Base-by-base conservation (phyloP, 2,888 invertebrate species). In the Rhorus exstirpatorius region DNA sequence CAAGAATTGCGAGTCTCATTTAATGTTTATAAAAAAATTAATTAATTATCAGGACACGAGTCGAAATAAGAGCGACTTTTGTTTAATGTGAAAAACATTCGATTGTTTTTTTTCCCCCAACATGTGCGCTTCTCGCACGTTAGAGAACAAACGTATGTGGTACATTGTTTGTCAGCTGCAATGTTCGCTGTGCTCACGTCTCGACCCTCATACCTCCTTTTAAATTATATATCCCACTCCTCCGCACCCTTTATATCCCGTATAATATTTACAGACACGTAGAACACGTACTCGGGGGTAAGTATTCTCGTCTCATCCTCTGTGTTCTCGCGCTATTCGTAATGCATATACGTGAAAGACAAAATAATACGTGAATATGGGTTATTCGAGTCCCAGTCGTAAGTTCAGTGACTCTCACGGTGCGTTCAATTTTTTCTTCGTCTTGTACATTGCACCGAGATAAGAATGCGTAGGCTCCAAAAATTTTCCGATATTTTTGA, bases 231-330 rank as follows among this genome's bases (percentile, higher is more conserved):
- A 49, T 35, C 14, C 51, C 68, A 38, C 21, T 19, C 4, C 24
- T 21, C 49, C 49, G 51, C 3, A 58, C 38, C 53, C 49, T 61
- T 7, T 10, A 17, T 60, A 24, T 60, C 38, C 38, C 26, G 38
- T 51, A 63, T 68, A 76, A 63, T 63, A 76, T 70, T 55, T 70
- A 70, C 60, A 46, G 41, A 76, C 65, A 80, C 70, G 61, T 68
- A 46, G 10, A 76, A 49, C 49, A 46, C 46, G 53, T 61, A 35
- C 53, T 76, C 75, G 31, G 38, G 19, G 35, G 60, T 63, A 63
- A 65, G 72, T 61, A 76, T 63, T n/a, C 53, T 35, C 63, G n/a
- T 24, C 14, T 31, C 61, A 38, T 12, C 44, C 53, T 61, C 63
- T n/a, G n/a, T 67, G 4, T 35, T 31, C 41, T 17, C 2, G 8